These are phyloP conservation scores for Pammene aurita DNA, from an alignment of 2,888 invertebrate genomes.

Conservation along the genomic window DNA sequence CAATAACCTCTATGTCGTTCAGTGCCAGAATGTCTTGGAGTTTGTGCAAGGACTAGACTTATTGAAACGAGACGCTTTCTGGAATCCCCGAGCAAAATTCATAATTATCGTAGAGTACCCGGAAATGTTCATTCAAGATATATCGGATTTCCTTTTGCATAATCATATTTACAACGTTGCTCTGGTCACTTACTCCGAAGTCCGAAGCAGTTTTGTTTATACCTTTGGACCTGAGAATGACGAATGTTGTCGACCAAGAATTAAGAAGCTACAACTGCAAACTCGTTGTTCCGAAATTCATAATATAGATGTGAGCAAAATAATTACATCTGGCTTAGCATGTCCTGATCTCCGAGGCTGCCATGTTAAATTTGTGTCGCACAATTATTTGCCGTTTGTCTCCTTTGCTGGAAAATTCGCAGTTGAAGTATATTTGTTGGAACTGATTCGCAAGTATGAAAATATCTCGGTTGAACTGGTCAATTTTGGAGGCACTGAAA, in stretches of 20 bases:
- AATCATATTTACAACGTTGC: conserved; percentile 48
- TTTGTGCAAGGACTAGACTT: conserved; percentile 45
- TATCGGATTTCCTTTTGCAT: conserved; percentile 47
- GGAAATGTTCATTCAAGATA: conserved; percentile 37
- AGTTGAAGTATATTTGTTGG: conserved; percentile 49
- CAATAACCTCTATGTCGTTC: conserved; percentile 50
- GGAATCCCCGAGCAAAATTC: conserved; percentile 51
- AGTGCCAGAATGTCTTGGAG: conserved; percentile 46
- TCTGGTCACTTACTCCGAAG: not conserved
- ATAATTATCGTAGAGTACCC: conserved; percentile 51
- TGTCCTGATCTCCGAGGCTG: conserved; percentile 36
- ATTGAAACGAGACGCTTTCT: conserved; percentile 36
- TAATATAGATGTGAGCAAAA: not conserved
- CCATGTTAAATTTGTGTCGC: conserved; percentile 46
- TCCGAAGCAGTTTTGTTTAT: conserved; percentile 27
- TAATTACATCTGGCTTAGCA: not conserved
- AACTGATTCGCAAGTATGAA: conserved; percentile 45
- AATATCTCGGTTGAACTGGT: conserved; percentile 47
- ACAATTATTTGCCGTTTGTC: conserved; percentile 50
- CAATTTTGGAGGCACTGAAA: conserved; percentile 46
- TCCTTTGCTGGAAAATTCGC: conserved; percentile 48
- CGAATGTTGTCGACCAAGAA: not conserved
- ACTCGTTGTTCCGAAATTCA: conserved; percentile 3
- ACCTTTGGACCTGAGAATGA: conserved; percentile 36
- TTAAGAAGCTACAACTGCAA: conserved; percentile 8